These are phyloP conservation scores for Leptinotarsa tumamoca DNA, from an alignment of 2,888 invertebrate genomes.

Conservation along the genomic window DNA sequence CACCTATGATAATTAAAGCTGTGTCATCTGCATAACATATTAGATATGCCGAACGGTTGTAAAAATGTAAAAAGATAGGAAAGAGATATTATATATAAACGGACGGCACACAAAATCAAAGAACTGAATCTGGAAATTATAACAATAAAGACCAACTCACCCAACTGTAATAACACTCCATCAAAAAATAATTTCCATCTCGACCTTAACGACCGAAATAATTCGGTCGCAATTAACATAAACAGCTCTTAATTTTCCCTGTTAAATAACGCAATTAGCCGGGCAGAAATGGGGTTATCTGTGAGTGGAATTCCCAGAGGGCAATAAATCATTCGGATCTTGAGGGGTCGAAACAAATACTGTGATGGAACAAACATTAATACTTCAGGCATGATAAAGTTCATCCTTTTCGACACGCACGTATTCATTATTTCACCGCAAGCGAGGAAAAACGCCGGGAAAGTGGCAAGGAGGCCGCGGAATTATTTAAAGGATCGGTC, in stretches of 20 bases:
- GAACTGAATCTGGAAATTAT: too few relatives aligned
- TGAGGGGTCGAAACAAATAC: constrained; percentile 27
- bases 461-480: background rate
- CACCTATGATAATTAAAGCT: too few relatives aligned
- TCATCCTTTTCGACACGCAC: constrained; percentile 37
- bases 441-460: background rate
- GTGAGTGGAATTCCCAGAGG: constrained; percentile 28
- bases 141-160: too few relatives aligned
- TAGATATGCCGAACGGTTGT: too few relatives aligned
- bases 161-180: background rate
- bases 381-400: constrained; percentile 33
- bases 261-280: constrained; percentile 38
- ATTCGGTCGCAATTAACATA: constrained; percentile 34
- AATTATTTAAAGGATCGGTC: background rate
- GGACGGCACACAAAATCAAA: too few relatives aligned
- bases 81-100: too few relatives aligned
- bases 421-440: constrained; percentile 29
- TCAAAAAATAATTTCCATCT: constrained; percentile 9
- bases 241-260: constrained; percentile 34
- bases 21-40: too few relatives aligned
- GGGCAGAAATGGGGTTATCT: constrained; percentile 36
- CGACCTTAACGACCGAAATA: constrained; percentile 29
- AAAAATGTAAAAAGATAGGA: too few relatives aligned
- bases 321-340: constrained; percentile 36
- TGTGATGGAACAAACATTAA: constrained; percentile 29